These are phyloP conservation scores for Harlomillsia oculata DNA, from an alignment of 1,140 invertebrate genomes.

Conservation along the genomic window DNA sequence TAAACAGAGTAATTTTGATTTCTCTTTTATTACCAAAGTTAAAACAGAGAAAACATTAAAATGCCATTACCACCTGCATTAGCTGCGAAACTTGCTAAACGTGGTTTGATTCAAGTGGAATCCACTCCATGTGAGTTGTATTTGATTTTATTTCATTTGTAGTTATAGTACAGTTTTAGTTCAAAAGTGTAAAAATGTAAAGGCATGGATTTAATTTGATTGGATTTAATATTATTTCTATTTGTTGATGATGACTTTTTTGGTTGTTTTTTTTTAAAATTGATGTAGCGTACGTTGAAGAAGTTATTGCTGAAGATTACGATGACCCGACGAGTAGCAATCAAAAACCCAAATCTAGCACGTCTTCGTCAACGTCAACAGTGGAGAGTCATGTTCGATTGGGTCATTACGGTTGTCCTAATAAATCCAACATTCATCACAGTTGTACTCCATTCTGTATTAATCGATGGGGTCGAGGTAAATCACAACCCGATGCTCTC, in stretches of 20 bases:
- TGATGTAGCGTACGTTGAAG: constrained; percentile 47
- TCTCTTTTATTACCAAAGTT: background rate
- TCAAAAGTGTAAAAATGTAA: constrained; percentile 1
- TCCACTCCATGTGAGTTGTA: background rate
- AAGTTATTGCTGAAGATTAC: constrained; percentile 82
- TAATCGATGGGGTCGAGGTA: constrained; percentile 73
- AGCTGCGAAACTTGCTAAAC: constrained; percentile 69
- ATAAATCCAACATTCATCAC: constrained; percentile 92
- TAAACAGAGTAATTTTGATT: background rate
- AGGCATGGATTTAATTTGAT: no score
- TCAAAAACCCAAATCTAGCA: background rate
- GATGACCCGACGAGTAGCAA: constrained; percentile 45
- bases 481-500: constrained; percentile 56
- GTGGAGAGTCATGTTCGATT: background rate
- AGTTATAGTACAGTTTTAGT: constrained; percentile 12
- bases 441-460: constrained; percentile 82
- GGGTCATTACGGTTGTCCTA: constrained; percentile 78
- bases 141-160: background rate
- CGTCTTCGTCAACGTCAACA: background rate
- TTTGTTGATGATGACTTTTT: no score
- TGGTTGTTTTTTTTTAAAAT: constrained; percentile 6
- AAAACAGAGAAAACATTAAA: background rate
- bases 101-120: constrained; percentile 55
- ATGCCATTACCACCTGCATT: constrained; percentile 84
- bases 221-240: no score